Percentiles rank a stretch among this genome's conserved stretches.
phyloP scores from a whole-genome alignment of 2,113 vertebrate genomes.

The Thunnus thynnus region DNA sequence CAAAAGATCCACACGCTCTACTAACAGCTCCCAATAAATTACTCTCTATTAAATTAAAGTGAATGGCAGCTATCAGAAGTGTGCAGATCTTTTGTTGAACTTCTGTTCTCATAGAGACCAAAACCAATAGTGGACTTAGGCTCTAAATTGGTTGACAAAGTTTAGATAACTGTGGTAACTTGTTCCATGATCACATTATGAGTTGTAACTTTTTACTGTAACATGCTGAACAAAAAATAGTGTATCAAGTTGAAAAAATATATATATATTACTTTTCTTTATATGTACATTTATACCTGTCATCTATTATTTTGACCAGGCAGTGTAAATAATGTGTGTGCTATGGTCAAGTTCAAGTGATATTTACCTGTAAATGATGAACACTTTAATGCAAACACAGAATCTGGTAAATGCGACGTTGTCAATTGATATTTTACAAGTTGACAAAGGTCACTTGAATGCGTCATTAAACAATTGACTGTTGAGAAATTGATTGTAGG shows the following conservation, averaged over 20 bases:
- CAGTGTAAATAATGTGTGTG: background rate
- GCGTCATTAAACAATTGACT: background rate
- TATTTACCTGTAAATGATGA: background rate
- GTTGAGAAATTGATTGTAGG: background rate
- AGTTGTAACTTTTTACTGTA: background rate
- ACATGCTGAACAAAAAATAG: too few relatives aligned
- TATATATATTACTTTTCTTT: background rate
- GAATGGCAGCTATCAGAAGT: background rate
- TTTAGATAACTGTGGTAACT: background rate
- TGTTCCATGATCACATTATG: background rate
- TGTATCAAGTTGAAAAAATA: background rate
- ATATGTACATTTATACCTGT: background rate
- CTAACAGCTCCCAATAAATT: background rate
- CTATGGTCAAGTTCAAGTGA: background rate
- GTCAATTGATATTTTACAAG: background rate
- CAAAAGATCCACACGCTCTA: background rate
- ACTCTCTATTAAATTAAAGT: background rate
- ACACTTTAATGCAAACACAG: background rate
- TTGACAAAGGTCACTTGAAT: background rate
- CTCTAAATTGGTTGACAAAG: background rate
- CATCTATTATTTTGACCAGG: background rate
- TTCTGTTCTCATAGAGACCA: background rate
- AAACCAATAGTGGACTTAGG: background rate
- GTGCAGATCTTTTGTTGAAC: background rate
- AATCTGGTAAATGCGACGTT: background rate